Conservation (phyloP, 2,888 invertebrate species). For the Teinopalpus imperialis region DNA sequence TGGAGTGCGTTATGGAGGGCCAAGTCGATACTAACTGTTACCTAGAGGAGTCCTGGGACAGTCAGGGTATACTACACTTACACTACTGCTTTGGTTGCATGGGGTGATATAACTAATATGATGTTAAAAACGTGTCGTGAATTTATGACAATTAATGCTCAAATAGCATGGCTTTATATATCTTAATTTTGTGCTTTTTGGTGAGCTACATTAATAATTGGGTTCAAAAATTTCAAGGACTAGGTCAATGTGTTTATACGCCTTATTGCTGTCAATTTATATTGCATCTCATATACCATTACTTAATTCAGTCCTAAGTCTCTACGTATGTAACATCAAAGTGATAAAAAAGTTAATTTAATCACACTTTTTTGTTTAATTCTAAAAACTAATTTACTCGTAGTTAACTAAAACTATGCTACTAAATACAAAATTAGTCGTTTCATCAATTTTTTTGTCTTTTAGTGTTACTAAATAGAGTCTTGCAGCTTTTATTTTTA, state of each 20-base stretch:
- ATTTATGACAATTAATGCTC: conserved; percentile 27
- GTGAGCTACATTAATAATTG: conserved; percentile 14
- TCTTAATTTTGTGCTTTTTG: conserved; percentile 15
- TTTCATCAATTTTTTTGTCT: no score
- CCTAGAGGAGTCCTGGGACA: conserved; percentile 80
- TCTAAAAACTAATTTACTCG: no score
- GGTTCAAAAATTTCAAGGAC: conserved; percentile 59
- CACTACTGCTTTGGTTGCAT: conserved; percentile 56
- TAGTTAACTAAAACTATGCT: no score
- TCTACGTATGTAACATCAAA: no score
- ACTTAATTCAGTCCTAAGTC: no score
- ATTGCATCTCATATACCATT: neutral
- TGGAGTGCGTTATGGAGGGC: conserved; percentile 76
- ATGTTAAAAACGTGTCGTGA: conserved; percentile 33
- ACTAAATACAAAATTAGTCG: no score
- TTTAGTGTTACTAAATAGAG: no score
- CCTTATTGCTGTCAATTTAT: conserved; percentile 15
- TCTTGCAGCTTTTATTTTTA: no score
- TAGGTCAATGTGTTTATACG: conserved; percentile 29
- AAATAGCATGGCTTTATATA: conserved; percentile 41
- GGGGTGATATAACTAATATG: conserved; percentile 49
- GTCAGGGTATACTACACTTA: conserved; percentile 67
- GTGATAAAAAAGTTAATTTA: no score
- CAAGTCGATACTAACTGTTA: conserved; percentile 78
- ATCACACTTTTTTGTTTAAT: no score